Conservation (phyloP, 2,888 invertebrate genomes). For the Drosophila greeni region DNA sequence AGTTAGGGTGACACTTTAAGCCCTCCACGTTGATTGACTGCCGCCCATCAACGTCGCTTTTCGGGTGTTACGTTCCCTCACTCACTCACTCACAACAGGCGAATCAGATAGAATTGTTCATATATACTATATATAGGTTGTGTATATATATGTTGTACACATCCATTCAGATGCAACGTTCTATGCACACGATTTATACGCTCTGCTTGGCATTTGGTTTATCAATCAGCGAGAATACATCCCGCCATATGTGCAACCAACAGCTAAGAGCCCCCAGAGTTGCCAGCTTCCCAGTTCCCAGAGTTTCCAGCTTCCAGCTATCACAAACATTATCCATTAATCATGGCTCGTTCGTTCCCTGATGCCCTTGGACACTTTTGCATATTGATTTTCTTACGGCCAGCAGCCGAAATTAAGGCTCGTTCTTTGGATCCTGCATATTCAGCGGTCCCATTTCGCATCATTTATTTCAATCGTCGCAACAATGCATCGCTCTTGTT, state of each 20-base stretch:
- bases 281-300: not conserved
- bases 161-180: constrained; percentile 18
- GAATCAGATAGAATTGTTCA: constrained; percentile 20
- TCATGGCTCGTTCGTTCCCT: constrained; percentile 13
- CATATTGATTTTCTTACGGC: constrained; percentile 31
- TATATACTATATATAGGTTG: not conserved
- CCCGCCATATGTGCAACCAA: constrained; percentile 41
- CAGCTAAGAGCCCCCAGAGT: not conserved
- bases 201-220: constrained; percentile 59
- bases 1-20: constrained; percentile 29
- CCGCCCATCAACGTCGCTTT: constrained; percentile 16
- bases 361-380: constrained; percentile 32
- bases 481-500: constrained; percentile 16
- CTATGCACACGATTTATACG: constrained; percentile 48
- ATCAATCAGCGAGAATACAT: constrained; percentile 28
- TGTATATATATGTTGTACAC: constrained; percentile 2
- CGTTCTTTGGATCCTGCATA: constrained; percentile 18
- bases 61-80: constrained; percentile 1
- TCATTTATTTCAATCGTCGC: constrained; percentile 48
- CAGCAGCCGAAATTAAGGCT: constrained; percentile 24
- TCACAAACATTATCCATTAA: constrained; percentile 19
- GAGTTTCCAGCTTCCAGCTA: not conserved
- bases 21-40: constrained; percentile 36
- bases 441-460: constrained; percentile 34
- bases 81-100: constrained; percentile 11